Base-by-base conservation (phyloP, 2,888 invertebrate genomes). In the Peribatodes rhomboidaria region DNA sequence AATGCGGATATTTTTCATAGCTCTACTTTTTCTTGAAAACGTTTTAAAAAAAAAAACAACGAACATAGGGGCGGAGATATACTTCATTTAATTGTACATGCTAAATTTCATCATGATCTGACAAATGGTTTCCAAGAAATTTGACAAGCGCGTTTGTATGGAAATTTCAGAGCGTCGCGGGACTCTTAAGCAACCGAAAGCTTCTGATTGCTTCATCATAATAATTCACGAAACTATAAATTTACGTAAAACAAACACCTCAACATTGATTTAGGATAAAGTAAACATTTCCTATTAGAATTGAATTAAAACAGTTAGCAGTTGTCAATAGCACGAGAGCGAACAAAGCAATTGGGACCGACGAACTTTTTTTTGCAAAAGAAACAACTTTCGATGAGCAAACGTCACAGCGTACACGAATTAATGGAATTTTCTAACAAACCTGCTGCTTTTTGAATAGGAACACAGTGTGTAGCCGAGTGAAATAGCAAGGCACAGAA, bases 391-490 rank as follows among this genome's bases (percentile, higher is more conserved):
- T 55, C 20, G 7, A 33, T 27, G 14, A 33, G 33, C 31, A 49
- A 35, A 47, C 14, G 35, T 13, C 13, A 8, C 10, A 8, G 20
- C 16, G n/a, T n/a, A n/a, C 8, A 27, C 27, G 6, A 27, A 42
- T 57, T 44, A 69, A 70, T 64, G 16, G 68, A 73, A 69, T 49
- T 71, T 67, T 37, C 62, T 53, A 49, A 75, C 80, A 11, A 70
- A 82, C 83, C 81, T 70, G 78, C 77, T 64, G 53, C 53, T 47
- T 65, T 66, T 57, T 68, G 73, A 52, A 72, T 61, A 14, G 71
- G 57, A 18, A 67, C 27, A 67, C 75, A 74, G 71, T 75, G 54
- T 47, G 72, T 70, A 52, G 71, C 52, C 20, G 76, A 69, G 62
- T 57, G 71, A 61, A 76, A 58, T 13, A 82, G 59, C 49, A 71